These are phyloP conservation scores for Sinohyriopsis cumingii DNA, from an alignment of 2,888 invertebrate genomes.

Conservation along the genomic window DNA sequence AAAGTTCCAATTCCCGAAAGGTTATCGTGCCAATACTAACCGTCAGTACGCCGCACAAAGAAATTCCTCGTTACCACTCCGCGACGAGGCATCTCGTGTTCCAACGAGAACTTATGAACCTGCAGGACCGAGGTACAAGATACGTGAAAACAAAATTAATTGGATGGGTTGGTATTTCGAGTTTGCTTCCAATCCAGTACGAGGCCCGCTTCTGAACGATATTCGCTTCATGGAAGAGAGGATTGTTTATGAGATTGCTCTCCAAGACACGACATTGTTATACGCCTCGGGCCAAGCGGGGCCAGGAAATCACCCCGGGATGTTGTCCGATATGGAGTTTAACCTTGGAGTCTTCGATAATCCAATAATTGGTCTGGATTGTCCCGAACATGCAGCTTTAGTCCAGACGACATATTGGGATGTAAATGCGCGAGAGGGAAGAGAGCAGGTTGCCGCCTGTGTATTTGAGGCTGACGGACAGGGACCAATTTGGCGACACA, in stretches of 20 bases:
- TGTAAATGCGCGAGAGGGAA: slow-evolving; percentile 2
- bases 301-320: slow-evolving; percentile 30
- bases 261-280: slow-evolving; percentile 44
- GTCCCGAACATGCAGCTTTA: slow-evolving; percentile 39
- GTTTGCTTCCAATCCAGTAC: slow-evolving; percentile 32
- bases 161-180: slow-evolving; percentile 58
- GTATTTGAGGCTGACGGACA: slow-evolving; percentile 49
- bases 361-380: slow-evolving; percentile 44
- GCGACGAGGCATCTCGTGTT: slow-evolving; percentile 27
- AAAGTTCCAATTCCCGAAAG: slow-evolving; percentile 29
- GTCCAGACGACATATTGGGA: slow-evolving; percentile 23
- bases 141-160: slow-evolving; percentile 37
- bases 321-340: slow-evolving; percentile 36
- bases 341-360: slow-evolving; percentile 35
- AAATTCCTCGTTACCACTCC: slow-evolving; percentile 20
- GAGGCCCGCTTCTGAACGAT: slow-evolving; percentile 39
- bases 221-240: slow-evolving; percentile 43
- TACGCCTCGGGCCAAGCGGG: slow-evolving; percentile 46
- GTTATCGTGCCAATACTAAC: slow-evolving; percentile 9
- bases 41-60: slow-evolving; percentile 15
- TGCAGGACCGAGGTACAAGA: slow-evolving; percentile 42
- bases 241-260: slow-evolving; percentile 52
- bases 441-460: slow-evolving; percentile 26
- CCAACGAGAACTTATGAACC: slow-evolving; percentile 47
- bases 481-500: slow-evolving; percentile 41